A percentile compares a stretch with the other conserved stretches of the same genome.
phyloP scores from a whole-genome alignment of 2,113 vertebrate genomes.

The Pampusana beccarii region DNA sequence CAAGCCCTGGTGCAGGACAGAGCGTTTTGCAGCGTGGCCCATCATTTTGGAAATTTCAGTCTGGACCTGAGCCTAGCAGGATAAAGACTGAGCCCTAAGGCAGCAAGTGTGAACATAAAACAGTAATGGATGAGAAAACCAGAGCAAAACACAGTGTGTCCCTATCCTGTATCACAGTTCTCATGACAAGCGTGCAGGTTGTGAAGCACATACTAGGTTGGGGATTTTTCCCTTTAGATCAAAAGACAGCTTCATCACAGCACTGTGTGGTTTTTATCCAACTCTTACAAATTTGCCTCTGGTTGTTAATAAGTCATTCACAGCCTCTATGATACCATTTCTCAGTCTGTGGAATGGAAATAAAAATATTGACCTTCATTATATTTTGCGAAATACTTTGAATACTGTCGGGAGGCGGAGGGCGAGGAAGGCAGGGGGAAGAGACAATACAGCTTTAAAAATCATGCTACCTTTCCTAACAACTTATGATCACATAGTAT shows the following conservation, averaged over 20 bases:
- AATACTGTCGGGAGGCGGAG: accelerated
- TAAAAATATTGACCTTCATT: neutral
- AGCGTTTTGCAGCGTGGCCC: accelerated
- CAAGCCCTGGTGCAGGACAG: accelerated
- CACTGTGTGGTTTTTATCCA: neutral
- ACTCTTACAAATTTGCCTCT: neutral
- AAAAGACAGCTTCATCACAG: neutral
- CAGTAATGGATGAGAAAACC: neutral
- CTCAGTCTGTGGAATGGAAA: neutral
- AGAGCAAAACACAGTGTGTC: accelerated
- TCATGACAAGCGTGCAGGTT: accelerated
- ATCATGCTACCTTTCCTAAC: neutral
- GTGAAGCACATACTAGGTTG: accelerated
- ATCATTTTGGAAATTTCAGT: neutral
- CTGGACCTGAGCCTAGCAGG: no score
- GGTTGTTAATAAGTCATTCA: neutral
- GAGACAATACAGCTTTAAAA: neutral
- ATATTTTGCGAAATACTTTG: neutral
- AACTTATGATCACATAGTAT: neutral
- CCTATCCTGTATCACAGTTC: accelerated
- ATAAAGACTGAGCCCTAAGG: neutral
- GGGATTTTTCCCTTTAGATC: neutral
- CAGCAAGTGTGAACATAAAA: neutral
- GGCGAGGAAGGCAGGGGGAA: no score
- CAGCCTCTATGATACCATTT: neutral